phyloP scores from a whole-genome alignment of 2,113 vertebrate genomes.

The Embiotoca jacksoni region DNA sequence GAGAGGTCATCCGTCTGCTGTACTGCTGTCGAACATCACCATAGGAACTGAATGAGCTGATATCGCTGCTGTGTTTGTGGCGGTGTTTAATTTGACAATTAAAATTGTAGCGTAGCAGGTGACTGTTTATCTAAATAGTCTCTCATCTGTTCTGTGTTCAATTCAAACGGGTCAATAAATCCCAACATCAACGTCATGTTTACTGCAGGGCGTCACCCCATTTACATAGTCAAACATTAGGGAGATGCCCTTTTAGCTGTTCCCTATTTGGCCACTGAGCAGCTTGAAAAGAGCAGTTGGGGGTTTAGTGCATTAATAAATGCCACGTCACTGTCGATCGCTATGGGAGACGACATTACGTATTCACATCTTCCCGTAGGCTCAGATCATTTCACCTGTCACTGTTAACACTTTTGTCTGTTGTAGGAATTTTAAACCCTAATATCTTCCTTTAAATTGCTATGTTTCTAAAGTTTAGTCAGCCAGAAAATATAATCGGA shows the following conservation, averaged over 20 bases:
- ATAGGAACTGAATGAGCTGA: slow-evolving; percentile 26
- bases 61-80: neutral
- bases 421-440: neutral
- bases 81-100: neutral
- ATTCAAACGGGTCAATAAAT: slow-evolving; percentile 17
- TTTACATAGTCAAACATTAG: slow-evolving; percentile 46
- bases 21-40: slow-evolving; percentile 17
- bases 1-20: slow-evolving; percentile 36
- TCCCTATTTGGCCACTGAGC: slow-evolving; percentile 42
- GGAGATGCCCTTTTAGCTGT: slow-evolving; percentile 59
- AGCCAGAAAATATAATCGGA: slow-evolving; percentile 18
- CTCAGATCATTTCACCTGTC: slow-evolving; percentile 12
- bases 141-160: neutral
- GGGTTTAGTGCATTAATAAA: slow-evolving; percentile 57
- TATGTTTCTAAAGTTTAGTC: slow-evolving; percentile 8
- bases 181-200: slow-evolving; percentile 24
- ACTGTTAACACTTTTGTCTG: neutral
- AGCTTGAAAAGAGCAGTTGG: slow-evolving; percentile 38
- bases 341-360: slow-evolving; percentile 27
- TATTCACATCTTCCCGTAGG: slow-evolving; percentile 33
- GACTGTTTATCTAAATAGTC: neutral
- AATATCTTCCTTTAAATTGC: slow-evolving; percentile 10
- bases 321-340: slow-evolving; percentile 60
- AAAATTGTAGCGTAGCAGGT: neutral
- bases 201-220: slow-evolving; percentile 40